Evolutionary conservation across 2,797 vertebrate species (phyloP).

Genomic region (Astyanax mexicanus): DNA sequence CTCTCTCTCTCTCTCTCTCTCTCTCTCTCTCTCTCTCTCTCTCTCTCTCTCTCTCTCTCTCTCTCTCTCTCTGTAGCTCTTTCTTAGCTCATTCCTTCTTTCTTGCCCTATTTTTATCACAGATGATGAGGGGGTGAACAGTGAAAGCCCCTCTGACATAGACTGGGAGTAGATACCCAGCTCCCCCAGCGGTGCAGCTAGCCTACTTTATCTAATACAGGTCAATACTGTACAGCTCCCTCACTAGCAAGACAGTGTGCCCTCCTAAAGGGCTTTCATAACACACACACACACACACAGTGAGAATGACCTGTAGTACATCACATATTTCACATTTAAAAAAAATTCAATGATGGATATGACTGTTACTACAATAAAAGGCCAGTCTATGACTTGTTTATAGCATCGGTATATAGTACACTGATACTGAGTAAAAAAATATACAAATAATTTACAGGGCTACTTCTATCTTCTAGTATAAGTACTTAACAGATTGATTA

Average conservation of each 20-base stretch:
- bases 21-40: neutral
- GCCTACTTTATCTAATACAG: constrained; percentile 63
- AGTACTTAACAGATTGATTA: too few relatives aligned
- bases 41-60: constrained; percentile 8
- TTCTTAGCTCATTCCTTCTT: constrained; percentile 4
- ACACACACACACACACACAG: neutral
- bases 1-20: constrained; percentile 19
- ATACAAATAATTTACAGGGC: too few relatives aligned
- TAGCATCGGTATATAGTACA: neutral
- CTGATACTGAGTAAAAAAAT: too few relatives aligned
- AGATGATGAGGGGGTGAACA: constrained; percentile 48
- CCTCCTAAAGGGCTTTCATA: constrained; percentile 33
- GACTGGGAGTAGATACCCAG: constrained; percentile 50
- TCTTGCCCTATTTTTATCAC: constrained; percentile 52
- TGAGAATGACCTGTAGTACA: neutral
- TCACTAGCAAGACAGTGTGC: constrained; percentile 19
- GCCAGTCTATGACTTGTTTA: neutral
- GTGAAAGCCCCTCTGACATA: constrained; percentile 59
- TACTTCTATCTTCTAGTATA: too few relatives aligned
- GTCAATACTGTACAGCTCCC: constrained; percentile 50
- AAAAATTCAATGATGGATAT: neutral
- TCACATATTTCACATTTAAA: neutral
- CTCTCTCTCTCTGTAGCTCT: constrained; percentile 13
- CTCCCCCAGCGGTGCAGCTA: constrained; percentile 51
- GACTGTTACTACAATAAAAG: neutral